A percentile compares a stretch with the other conserved stretches of the same genome.
These are phyloP conservation scores for Aleiodes leptofemur DNA, from an alignment of 2,888 invertebrate species.

Conservation along the genomic window DNA sequence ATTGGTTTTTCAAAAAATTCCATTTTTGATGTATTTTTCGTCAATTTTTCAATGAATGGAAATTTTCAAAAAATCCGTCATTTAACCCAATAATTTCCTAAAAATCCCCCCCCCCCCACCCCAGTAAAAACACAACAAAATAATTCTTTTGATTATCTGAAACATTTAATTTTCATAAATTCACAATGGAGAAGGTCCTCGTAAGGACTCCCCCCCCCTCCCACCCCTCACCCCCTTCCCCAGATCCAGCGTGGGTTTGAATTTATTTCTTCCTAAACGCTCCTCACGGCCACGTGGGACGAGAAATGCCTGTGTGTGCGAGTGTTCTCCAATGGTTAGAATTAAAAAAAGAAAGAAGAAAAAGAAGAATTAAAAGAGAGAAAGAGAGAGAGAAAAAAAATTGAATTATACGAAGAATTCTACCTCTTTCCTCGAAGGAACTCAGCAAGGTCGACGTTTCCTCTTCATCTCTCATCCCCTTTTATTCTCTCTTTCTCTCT, in stretches of 20 bases:
- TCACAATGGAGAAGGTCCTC: neutral
- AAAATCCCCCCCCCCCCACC: too few species aligned
- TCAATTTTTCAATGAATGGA: too few species aligned
- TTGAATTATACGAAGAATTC: slow-evolving; percentile 54
- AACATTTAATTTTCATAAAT: neutral
- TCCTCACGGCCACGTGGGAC: slow-evolving; percentile 61
- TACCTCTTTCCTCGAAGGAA: slow-evolving; percentile 38
- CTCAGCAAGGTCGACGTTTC: slow-evolving; percentile 28
- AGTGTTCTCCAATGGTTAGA: slow-evolving; percentile 53
- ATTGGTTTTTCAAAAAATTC: too few species aligned
- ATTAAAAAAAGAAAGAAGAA: slow-evolving; percentile 48
- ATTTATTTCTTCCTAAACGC: slow-evolving; percentile 67
- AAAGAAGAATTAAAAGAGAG: slow-evolving; percentile 39
- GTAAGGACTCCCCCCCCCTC: neutral
- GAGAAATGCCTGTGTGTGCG: slow-evolving; percentile 45
- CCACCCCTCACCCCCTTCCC: neutral
- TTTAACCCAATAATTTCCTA: too few species aligned
- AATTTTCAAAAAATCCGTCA: too few species aligned
- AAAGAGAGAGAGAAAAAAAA: slow-evolving; percentile 45
- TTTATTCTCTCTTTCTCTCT: neutral
- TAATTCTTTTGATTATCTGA: too few species aligned
- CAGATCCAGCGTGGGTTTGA: slow-evolving; percentile 59
- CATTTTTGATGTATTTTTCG: too few species aligned
- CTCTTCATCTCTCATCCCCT: slow-evolving; percentile 14
- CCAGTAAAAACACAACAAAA: too few species aligned